Conservation (phyloP, 2,888 invertebrate genomes). For the Mellilla xanthometata region DNA sequence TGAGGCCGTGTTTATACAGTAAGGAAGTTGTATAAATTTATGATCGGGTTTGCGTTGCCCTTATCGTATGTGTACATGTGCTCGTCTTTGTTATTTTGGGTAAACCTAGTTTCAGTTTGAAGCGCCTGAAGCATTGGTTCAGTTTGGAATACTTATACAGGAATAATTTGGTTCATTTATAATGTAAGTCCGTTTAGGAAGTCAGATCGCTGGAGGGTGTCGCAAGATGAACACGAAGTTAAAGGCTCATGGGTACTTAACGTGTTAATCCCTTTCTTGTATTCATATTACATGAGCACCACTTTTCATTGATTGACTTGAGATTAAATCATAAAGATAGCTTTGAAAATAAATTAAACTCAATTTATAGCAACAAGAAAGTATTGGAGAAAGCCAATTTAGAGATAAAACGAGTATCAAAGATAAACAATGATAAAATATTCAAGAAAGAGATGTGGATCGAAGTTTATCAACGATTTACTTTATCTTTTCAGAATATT, state of each 20-base stretch:
- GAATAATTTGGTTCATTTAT: neutral
- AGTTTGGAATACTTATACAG: neutral
- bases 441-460: conserved; percentile 16
- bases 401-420: conserved; percentile 11
- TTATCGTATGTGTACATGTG: conserved; percentile 12
- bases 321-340: conserved; percentile 38
- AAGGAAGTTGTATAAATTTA: conserved; percentile 1
- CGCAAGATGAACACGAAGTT: no score
- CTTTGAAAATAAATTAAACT: conserved; percentile 33
- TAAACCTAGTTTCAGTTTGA: conserved; percentile 10
- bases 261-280: conserved; percentile 23
- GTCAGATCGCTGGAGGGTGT: no score
- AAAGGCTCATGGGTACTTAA: no score
- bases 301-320: conserved; percentile 38
- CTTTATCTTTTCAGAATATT: conserved; percentile 16
- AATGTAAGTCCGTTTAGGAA: no score
- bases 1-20: conserved; percentile 6
- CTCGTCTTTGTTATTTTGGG: conserved; percentile 2
- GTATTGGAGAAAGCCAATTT: conserved; percentile 21
- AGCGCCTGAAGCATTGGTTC: neutral
- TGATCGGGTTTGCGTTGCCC: conserved; percentile 6
- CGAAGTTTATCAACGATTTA: conserved; percentile 5
- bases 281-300: conserved; percentile 25
- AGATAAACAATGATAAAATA: conserved; percentile 25
- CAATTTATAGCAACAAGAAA: conserved; percentile 1